These are phyloP conservation scores for Phylloscopus trochilus DNA, from an alignment of 2,113 vertebrate species.

Conservation along the genomic window DNA sequence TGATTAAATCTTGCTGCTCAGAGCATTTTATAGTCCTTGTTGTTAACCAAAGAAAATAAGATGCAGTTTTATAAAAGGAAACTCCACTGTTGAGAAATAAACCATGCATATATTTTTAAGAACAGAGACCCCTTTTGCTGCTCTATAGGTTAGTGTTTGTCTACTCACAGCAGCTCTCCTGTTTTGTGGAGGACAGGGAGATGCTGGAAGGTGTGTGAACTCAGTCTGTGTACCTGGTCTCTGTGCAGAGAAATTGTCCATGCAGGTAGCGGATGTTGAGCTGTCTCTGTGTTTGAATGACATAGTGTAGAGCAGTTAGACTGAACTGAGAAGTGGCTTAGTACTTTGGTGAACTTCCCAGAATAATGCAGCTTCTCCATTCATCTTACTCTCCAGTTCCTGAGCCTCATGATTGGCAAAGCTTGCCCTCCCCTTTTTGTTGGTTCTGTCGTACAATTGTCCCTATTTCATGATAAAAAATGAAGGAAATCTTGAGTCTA, in stretches of 20 bases:
- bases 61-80: background rate
- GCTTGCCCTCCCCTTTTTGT: background rate
- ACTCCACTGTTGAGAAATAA: background rate
- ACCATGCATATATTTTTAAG: background rate
- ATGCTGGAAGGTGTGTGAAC: background rate
- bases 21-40: background rate
- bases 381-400: background rate
- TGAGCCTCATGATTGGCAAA: background rate
- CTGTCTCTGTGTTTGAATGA: background rate
- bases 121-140: background rate
- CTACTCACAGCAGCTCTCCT: background rate
- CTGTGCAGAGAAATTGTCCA: background rate
- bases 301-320: background rate
- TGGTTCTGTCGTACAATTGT: background rate
- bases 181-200: background rate
- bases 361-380: background rate
- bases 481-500: background rate
- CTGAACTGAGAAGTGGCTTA: background rate
- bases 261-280: background rate
- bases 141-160: background rate
- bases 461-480: background rate
- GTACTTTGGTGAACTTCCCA: background rate
- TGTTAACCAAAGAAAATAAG: constrained; percentile 11
- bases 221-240: background rate
- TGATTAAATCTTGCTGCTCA: constrained; percentile 16